Evolutionary conservation across 1,140 invertebrate genomes (phyloP).

Genomic region (Helicoverpa zea): DNA sequence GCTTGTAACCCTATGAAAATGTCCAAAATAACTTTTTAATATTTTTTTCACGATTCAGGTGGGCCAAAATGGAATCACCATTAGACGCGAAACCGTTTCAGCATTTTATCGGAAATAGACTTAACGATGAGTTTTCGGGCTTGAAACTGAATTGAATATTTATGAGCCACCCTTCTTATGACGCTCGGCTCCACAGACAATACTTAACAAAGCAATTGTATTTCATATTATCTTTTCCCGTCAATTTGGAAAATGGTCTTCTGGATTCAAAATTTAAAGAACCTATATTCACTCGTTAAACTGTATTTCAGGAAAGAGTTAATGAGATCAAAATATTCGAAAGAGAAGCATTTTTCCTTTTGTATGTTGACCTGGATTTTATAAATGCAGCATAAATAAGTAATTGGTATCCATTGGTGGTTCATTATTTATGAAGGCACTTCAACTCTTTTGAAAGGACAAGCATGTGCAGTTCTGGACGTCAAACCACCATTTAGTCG

Average conservation of each 20-base stretch:
- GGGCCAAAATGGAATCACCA: constrained; percentile 75
- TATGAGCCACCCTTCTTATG: constrained; percentile 76
- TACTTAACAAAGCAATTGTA: constrained; percentile 59
- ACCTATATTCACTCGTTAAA: constrained; percentile 5
- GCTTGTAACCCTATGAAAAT: not conserved
- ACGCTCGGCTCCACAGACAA: constrained; percentile 62
- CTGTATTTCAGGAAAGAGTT: not conserved
- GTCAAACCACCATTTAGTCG: not conserved
- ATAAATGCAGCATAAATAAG: constrained; percentile 8
- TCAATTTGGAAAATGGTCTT: not conserved
- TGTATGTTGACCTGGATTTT: constrained; percentile 10
- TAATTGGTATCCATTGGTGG: constrained; percentile 2
- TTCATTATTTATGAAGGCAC: constrained; percentile 8
- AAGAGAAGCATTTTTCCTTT: not conserved
- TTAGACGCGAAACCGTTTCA: constrained; percentile 71
- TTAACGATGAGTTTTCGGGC: constrained; percentile 81
- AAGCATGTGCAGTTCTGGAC: not conserved
- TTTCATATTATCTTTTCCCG: constrained; percentile 27
- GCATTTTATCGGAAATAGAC: constrained; percentile 83
- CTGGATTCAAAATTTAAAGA: not conserved
- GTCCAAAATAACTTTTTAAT: constrained; percentile 49
- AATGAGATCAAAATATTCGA: not conserved
- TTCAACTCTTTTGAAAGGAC: not conserved
- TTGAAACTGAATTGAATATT: constrained; percentile 83
- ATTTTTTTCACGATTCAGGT: constrained; percentile 64